A percentile compares a stretch with the other conserved stretches of the same genome.
Conservation (phyloP, 2,888 invertebrate species). For the Danaus chrysippus region DNA sequence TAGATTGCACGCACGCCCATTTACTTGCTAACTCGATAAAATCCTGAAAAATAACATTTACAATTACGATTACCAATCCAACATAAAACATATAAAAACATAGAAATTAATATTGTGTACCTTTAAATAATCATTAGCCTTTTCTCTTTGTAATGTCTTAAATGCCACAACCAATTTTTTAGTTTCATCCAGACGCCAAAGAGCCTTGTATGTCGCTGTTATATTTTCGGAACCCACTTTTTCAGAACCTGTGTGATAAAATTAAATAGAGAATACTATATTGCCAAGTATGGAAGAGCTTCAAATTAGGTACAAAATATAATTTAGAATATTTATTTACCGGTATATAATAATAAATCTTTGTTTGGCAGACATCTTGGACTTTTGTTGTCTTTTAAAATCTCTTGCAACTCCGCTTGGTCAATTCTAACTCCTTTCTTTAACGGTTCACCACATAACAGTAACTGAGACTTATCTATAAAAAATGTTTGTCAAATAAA, state of each 20-base stretch:
- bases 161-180: constrained; percentile 89
- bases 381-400: constrained; percentile 75
- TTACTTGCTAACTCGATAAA: constrained; percentile 87
- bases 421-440: constrained; percentile 78
- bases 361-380: constrained; percentile 84
- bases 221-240: constrained; percentile 81
- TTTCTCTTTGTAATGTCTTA: constrained; percentile 85
- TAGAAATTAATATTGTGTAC: constrained; percentile 48
- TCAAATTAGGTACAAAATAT: not conserved
- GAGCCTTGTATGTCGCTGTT: constrained; percentile 84
- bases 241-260: constrained; percentile 72
- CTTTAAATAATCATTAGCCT: constrained; percentile 79
- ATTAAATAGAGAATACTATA: constrained; percentile 2
- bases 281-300: too few relatives aligned
- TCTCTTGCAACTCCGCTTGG: constrained; percentile 67
- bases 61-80: not conserved
- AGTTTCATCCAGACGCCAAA: constrained; percentile 87
- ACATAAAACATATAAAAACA: too few relatives aligned
- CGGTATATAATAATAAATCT: constrained; percentile 84
- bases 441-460: constrained; percentile 82
- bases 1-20: constrained; percentile 88
- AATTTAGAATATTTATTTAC: constrained; percentile 43
- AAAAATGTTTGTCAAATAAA: constrained; percentile 2
- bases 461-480: constrained; percentile 83
- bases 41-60: constrained; percentile 76